Evolutionary conservation across 2,113 vertebrate genomes (phyloP), one percentile per base, ranked within the genome.

Genomic region (Ceratotherium simum): DNA sequence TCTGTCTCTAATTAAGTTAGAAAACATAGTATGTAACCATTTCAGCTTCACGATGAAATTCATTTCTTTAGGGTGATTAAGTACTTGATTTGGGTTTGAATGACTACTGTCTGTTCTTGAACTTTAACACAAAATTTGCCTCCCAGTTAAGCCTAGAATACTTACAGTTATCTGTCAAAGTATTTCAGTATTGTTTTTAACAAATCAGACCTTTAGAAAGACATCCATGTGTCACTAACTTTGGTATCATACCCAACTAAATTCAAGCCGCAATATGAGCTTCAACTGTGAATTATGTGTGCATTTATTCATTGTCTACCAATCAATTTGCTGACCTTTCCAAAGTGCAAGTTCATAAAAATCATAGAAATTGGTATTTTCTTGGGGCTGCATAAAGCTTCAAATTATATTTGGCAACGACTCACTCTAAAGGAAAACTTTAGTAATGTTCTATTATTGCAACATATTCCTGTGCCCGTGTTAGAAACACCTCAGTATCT

Each of bases 401-500:
- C 56, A 70, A 62, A 97, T 92, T 60, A 73, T 64, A 97, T 97
- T 97, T 98, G 96, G 80, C 20, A 27, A 60, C 88, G 94, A 8
- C 27, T 96, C 94, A 97, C 83, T 92, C 87, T 97, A 87, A 65
- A 97, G 85, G 97, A 98, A 97, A 95, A 89, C 64, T 94, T 98
- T 82, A 83, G 91, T 96, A 93, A 92, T 81, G 14, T 82, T 91
- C 89, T 92, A 79, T 88, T 75, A 96, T 96, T 96, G 96, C 97
- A 84, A 92, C 95, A 87, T 67, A 86, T 87, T 65, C 82, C 91
- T 91, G 72, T 64, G 86, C 60, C 72, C 12, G 0, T 80, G 75
- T 91, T 92, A 97, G 88, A 97, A 92, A 92, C 78, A 97, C 92
- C 97, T 98, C 96, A 76, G 67, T 86, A 93, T 96, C 95, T 98